Evolutionary conservation across 1,140 invertebrate species (phyloP).

Genomic region (Meloidogyne exigua): DNA sequence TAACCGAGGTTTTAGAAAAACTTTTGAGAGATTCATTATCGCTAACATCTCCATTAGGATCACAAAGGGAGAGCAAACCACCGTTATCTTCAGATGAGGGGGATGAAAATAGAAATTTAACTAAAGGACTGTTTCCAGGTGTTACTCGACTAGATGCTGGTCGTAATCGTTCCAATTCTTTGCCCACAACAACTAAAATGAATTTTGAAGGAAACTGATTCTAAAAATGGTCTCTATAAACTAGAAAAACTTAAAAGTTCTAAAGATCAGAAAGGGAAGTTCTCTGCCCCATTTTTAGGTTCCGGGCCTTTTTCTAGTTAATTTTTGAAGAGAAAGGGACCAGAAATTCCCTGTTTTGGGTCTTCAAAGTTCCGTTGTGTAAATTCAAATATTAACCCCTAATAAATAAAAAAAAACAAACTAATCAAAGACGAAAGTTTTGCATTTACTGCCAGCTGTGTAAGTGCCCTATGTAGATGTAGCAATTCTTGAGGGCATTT

Average conservation of each 20-base stretch:
- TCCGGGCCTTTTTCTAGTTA: too few relatives aligned
- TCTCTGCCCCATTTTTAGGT: too few relatives aligned
- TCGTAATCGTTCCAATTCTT: constrained; percentile 14
- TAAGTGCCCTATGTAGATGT: constrained; percentile 33
- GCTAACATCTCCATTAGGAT: constrained; percentile 26
- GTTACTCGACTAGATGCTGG: constrained; percentile 36
- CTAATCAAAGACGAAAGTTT: constrained; percentile 36
- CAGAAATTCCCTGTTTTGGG: neutral
- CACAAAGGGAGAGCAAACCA: neutral
- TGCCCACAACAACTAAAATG: constrained; percentile 12
- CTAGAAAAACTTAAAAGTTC: too few relatives aligned
- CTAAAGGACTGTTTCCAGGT: constrained; percentile 23
- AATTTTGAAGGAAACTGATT: neutral
- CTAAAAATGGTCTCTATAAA: too few relatives aligned
- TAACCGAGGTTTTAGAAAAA: constrained; percentile 60
- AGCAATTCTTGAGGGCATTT: constrained; percentile 42
- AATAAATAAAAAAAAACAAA: neutral
- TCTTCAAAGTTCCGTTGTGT: too few relatives aligned
- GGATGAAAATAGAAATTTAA: constrained; percentile 35
- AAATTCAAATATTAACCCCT: too few relatives aligned
- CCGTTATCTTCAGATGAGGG: neutral
- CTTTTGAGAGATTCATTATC: constrained; percentile 44
- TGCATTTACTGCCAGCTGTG: constrained; percentile 36
- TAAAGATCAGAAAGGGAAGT: too few relatives aligned
- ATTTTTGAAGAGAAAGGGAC: too few relatives aligned